Conservation (phyloP, 2,797 vertebrate genomes). For the Sebastes flavidus region DNA sequence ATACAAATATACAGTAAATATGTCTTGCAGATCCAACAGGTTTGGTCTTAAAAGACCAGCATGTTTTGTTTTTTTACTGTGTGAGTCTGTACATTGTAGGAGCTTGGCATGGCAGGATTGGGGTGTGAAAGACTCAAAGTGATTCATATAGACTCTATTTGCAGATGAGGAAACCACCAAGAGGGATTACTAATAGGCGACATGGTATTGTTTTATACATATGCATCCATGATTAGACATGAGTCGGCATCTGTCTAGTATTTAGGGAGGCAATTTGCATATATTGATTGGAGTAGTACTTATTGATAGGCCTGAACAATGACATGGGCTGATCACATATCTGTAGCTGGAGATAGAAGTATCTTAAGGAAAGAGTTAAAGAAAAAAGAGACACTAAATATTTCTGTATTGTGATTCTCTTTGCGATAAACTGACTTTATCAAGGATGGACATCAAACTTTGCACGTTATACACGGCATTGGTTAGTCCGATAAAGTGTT, state of each 20-base stretch:
- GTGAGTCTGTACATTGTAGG: not conserved
- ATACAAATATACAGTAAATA: too few relatives aligned
- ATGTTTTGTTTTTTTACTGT: not conserved
- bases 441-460: too few relatives aligned
- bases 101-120: not conserved
- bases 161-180: not conserved
- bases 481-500: too few relatives aligned
- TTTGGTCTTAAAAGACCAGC: not conserved
- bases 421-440: too few relatives aligned
- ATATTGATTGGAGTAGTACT: conserved; percentile 21
- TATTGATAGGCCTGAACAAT: conserved; percentile 25
- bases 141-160: conserved; percentile 20
- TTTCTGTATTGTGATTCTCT: too few relatives aligned
- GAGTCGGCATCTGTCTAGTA: not conserved
- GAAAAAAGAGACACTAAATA: too few relatives aligned
- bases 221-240: not conserved
- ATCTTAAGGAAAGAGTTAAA: too few relatives aligned
- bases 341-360: not conserved
- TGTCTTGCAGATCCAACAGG: not conserved
- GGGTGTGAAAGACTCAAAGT: not conserved
- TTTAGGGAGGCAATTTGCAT: not conserved
- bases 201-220: not conserved
- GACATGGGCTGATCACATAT: not conserved
- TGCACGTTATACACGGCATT: too few relatives aligned
- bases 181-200: not conserved